Evolutionary conservation across 2,113 vertebrate species (phyloP).

Genomic region (Mesembrinibis cayennensis): DNA sequence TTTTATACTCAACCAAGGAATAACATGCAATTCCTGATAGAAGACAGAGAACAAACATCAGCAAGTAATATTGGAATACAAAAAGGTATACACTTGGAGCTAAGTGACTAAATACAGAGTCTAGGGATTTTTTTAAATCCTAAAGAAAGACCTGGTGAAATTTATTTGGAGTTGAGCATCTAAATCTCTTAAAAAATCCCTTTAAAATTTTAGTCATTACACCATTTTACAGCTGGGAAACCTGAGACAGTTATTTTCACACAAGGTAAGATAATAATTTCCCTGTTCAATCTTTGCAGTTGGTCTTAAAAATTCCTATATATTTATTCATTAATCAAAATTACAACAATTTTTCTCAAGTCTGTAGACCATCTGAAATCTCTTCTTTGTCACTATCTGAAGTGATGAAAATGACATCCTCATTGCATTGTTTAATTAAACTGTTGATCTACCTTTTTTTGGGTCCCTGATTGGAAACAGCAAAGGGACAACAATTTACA

Average conservation of each 20-base stretch:
- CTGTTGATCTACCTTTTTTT: neutral
- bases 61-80: neutral
- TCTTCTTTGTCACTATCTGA: neutral
- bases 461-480: rapidly evolving
- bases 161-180: neutral
- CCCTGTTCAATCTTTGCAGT: neutral
- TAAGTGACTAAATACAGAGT: neutral
- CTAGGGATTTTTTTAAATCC: neutral
- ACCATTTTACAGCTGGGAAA: neutral
- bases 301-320: neutral
- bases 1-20: neutral
- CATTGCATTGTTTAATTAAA: neutral
- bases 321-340: neutral
- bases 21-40: neutral
- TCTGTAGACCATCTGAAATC: neutral
- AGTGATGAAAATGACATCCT: neutral
- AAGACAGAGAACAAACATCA: neutral
- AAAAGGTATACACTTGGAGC: neutral
- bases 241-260: neutral
- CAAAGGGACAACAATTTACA: neutral
- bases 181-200: neutral
- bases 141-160: neutral
- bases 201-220: neutral
- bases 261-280: neutral
- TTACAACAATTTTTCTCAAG: neutral